phyloP scores from a whole-genome alignment of 2,888 invertebrate genomes.

The Pyrrhia umbra region DNA sequence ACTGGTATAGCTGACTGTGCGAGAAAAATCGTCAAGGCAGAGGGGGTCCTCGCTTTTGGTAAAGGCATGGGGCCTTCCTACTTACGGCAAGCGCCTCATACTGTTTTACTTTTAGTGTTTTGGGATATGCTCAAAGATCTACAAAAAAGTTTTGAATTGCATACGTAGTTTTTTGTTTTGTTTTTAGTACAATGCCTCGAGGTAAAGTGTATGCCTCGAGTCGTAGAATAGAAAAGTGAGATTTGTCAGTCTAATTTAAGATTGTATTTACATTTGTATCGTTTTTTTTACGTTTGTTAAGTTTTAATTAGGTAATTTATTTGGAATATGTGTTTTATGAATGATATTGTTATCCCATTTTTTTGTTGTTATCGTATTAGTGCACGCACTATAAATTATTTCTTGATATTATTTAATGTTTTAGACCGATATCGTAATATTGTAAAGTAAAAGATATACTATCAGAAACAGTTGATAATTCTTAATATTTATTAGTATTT shows the following conservation, averaged over 20 bases:
- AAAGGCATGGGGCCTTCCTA: constrained; percentile 98
- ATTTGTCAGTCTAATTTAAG: constrained; percentile 14
- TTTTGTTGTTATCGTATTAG: neutral
- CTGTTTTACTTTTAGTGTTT: constrained; percentile 96
- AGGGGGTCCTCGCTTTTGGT: constrained; percentile 96
- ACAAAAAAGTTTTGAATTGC: constrained; percentile 71
- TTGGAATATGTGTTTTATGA: neutral
- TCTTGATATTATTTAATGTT: constrained; percentile 1
- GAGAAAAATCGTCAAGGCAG: constrained; percentile 93
- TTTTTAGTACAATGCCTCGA: constrained; percentile 24
- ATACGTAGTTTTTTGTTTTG: constrained; percentile 39
- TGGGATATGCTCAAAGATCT: constrained; percentile 94
- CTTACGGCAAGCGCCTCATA: constrained; percentile 97
- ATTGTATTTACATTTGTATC: constrained; percentile 4
- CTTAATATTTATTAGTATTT: constrained; percentile 19
- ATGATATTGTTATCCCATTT: neutral
- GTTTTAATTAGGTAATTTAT: constrained; percentile 12
- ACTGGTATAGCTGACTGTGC: constrained; percentile 94
- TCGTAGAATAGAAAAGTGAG: constrained; percentile 23
- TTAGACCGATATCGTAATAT: neutral
- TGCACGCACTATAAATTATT: neutral
- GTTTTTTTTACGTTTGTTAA: constrained; percentile 1
- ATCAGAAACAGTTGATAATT: constrained; percentile 27
- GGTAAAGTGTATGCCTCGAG: constrained; percentile 15
- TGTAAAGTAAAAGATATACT: constrained; percentile 28